phyloP scores from a whole-genome alignment of 2,113 vertebrate genomes.

The Donacobius atricapilla region DNA sequence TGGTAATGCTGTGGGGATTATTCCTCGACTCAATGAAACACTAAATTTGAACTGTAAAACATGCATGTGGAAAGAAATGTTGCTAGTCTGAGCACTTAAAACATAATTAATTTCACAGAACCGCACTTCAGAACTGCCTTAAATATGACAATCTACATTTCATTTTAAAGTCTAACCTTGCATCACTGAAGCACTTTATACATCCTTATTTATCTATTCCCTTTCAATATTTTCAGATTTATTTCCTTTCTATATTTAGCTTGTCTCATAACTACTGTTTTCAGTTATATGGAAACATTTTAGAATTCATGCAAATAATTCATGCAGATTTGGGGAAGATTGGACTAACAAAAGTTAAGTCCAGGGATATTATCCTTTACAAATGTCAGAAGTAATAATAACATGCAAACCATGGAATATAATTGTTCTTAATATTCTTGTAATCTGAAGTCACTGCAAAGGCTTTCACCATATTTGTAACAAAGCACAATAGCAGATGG shows the following conservation, averaged over 20 bases:
- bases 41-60: not conserved
- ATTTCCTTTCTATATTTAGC: not conserved
- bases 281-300: not conserved
- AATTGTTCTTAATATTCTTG: not conserved
- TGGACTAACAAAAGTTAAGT: not conserved
- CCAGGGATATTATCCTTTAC: not conserved
- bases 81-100: not conserved
- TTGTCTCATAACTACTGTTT: not conserved
- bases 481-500: not conserved
- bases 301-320: not conserved
- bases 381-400: not conserved
- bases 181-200: not conserved
- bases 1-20: not conserved
- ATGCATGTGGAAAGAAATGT: not conserved
- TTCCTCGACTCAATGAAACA: not conserved
- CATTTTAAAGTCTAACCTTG: not conserved
- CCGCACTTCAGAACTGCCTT: not conserved
- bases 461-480: not conserved
- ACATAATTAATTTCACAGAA: not conserved
- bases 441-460: slow-evolving; percentile 1
- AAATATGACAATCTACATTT: not conserved
- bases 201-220: not conserved
- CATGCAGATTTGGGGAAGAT: not conserved
- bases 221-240: not conserved
- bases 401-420: not conserved